phyloP scores from a whole-genome alignment of 2,113 vertebrate genomes.

The Cathartes aura region DNA sequence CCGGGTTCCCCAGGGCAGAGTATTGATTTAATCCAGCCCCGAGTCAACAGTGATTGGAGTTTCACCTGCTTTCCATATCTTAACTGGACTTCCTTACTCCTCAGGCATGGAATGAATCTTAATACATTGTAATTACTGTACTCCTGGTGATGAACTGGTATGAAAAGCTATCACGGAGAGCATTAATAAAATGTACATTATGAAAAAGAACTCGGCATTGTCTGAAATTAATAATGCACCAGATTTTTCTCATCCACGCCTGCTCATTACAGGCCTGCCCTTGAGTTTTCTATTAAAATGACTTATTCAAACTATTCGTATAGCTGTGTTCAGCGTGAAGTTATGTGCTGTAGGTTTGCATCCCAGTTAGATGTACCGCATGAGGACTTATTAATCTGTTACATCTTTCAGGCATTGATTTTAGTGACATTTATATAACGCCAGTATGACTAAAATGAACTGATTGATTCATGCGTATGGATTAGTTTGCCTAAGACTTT shows the following conservation, averaged over 20 bases:
- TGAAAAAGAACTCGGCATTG: slow-evolving; percentile 4
- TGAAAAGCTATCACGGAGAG: slow-evolving; percentile 48
- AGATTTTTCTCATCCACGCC: neutral
- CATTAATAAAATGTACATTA: slow-evolving; percentile 69
- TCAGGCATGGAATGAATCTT: slow-evolving; percentile 69
- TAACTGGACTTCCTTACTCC: slow-evolving; percentile 56
- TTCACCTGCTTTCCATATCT: slow-evolving; percentile 25
- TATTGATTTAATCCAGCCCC: neutral
- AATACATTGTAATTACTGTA: slow-evolving; percentile 68
- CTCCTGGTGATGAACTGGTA: slow-evolving; percentile 37
- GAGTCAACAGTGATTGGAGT: slow-evolving; percentile 1
- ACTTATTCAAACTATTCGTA: slow-evolving; percentile 1
- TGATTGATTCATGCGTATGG: slow-evolving; percentile 52
- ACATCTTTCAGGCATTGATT: slow-evolving; percentile 36
- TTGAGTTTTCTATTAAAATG: slow-evolving; percentile 41
- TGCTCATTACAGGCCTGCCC: slow-evolving; percentile 5
- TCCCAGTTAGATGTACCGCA: neutral
- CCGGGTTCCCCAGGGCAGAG: neutral
- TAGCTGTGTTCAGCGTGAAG: neutral
- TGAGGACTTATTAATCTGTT: slow-evolving; percentile 4
- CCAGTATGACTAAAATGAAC: slow-evolving; percentile 43
- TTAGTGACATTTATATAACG: slow-evolving; percentile 41
- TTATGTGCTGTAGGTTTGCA: slow-evolving; percentile 9
- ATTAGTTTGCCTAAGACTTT: slow-evolving; percentile 57
- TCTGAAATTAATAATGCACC: slow-evolving; percentile 51